Percentiles rank a stretch among this genome's conserved stretches.
Evolutionary conservation across 2,113 vertebrate genomes (phyloP).

Genomic region (Alectura lathami): DNA sequence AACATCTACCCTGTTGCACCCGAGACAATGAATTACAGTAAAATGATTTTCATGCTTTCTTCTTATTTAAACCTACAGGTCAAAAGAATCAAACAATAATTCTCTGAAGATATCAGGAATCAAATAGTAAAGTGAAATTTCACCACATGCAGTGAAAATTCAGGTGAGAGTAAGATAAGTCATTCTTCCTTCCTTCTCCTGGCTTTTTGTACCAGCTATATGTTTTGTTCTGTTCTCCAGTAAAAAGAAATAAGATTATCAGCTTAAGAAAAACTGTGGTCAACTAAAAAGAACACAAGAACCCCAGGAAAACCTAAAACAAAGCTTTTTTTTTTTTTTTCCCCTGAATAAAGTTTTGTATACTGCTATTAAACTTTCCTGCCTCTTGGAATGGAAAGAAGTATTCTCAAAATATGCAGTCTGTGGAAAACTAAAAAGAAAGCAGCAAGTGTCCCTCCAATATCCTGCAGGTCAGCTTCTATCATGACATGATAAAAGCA

Average conservation of each 20-base stretch:
- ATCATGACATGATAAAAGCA: neutral
- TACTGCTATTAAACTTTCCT: neutral
- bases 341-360: neutral
- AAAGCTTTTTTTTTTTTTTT: neutral
- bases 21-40: no score
- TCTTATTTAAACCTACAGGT: neutral
- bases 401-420: neutral
- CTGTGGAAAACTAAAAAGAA: neutral
- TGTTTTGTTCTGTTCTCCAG: neutral
- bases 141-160: neutral
- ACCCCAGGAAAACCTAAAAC: neutral
- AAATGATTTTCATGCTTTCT: neutral
- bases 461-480: neutral
- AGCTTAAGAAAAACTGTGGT: neutral
- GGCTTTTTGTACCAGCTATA: neutral
- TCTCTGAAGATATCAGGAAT: neutral
- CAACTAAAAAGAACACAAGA: neutral
- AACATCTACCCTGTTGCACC: no score
- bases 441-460: neutral
- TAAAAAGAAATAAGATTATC: neutral
- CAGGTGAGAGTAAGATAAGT: neutral
- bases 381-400: neutral
- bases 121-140: neutral
- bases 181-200: neutral
- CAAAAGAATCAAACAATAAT: neutral